Conservation (phyloP, 2,113 vertebrate species). For the Callionymus lyra region DNA sequence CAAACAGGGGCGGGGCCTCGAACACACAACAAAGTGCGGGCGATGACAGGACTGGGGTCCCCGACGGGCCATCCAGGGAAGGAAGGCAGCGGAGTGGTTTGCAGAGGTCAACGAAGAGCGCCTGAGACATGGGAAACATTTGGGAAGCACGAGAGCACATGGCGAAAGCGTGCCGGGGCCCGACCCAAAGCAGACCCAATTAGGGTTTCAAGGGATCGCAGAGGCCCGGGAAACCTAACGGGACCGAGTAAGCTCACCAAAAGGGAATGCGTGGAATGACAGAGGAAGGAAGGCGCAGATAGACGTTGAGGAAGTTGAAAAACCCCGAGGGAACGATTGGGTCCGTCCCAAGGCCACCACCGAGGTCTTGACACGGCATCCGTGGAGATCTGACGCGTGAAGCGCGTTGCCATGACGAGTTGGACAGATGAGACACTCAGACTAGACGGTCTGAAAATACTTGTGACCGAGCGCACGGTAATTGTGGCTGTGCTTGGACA, state of each 20-base stretch:
- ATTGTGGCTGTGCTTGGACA: conserved; percentile 43
- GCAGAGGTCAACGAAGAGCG: conserved; percentile 9
- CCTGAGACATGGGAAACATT: not conserved
- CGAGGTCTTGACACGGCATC: not conserved
- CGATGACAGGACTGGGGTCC: conserved; percentile 39
- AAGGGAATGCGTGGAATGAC: conserved; percentile 20
- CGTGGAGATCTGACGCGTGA: conserved; percentile 1
- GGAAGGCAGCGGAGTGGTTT: conserved; percentile 10
- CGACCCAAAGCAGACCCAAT: not conserved
- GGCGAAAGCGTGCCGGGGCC: not conserved
- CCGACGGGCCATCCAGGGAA: conserved; percentile 13
- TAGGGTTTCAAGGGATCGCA: conserved; percentile 1
- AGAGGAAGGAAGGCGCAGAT: conserved; percentile 1
- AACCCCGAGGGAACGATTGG: conserved; percentile 4
- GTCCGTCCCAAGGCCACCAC: conserved; percentile 6
- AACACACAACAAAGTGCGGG: conserved; percentile 41
- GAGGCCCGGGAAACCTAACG: conserved; percentile 9
- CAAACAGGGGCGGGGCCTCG: conserved; percentile 39
- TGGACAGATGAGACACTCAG: conserved; percentile 35
- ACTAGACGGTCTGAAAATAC: conserved; percentile 52
- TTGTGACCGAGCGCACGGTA: conserved; percentile 28
- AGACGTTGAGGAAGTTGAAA: conserved; percentile 13
- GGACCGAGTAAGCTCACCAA: not conserved
- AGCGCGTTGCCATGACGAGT: conserved; percentile 32
- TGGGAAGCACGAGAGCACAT: not conserved